Evolutionary conservation across 2,113 vertebrate species (phyloP).

Genomic region (Lycaon pictus): DNA sequence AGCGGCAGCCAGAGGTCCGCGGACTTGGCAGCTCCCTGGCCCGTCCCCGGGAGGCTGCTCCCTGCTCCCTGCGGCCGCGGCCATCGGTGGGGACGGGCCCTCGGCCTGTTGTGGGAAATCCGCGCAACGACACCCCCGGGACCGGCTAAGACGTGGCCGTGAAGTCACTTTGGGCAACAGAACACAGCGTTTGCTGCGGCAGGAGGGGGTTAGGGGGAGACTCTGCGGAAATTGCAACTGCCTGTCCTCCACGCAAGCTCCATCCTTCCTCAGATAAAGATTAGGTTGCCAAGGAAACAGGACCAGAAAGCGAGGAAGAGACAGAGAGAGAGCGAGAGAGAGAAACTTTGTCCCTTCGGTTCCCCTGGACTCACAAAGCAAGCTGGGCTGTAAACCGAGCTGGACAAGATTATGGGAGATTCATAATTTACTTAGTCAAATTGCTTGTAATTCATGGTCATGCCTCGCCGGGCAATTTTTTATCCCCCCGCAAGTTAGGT

Average conservation of each 20-base stretch:
- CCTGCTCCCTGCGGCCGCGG: too few relatives aligned
- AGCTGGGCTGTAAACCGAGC: constrained; percentile 78
- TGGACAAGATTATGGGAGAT: constrained; percentile 85
- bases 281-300: constrained; percentile 94
- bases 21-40: too few relatives aligned
- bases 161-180: constrained; percentile 80
- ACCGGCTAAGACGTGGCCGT: background rate
- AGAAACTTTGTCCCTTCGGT: constrained; percentile 86
- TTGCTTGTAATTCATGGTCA: constrained; percentile 78
- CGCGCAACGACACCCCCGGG: constrained; percentile 54
- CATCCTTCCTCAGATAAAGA: constrained; percentile 89
- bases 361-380: constrained; percentile 83
- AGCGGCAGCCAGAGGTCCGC: too few relatives aligned
- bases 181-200: constrained; percentile 75
- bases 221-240: constrained; percentile 80
- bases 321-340: constrained; percentile 84
- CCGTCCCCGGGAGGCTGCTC: too few relatives aligned
- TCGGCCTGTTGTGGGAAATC: constrained; percentile 59
- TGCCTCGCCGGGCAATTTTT: background rate
- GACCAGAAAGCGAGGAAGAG: constrained; percentile 83
- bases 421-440: constrained; percentile 79
- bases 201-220: constrained; percentile 78
- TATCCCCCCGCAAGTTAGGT: constrained; percentile 70
- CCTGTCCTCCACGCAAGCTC: constrained; percentile 82
- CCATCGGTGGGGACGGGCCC: too few relatives aligned